A percentile compares a stretch with the other conserved stretches of the same genome.
phyloP scores from a whole-genome alignment of 2,888 invertebrate species.

The Arrhopalites spinosus region DNA sequence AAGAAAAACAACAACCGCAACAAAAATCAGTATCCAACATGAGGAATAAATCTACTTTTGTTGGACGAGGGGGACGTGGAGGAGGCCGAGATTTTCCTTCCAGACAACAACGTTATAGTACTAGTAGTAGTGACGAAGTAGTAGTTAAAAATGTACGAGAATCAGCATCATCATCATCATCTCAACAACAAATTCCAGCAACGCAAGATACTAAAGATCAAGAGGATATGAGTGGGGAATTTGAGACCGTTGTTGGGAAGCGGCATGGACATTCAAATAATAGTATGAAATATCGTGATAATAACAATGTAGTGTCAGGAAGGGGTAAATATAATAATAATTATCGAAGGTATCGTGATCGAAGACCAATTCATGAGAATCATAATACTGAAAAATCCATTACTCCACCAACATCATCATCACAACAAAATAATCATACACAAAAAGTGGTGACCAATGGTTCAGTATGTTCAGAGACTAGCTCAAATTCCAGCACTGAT shows the following conservation, averaged over 20 bases:
- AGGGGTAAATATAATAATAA: neutral
- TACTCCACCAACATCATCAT: conserved; percentile 9
- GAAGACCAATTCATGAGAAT: neutral
- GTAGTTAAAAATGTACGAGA: conserved; percentile 1
- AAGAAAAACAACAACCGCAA: too few species aligned
- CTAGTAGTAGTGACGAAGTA: neutral
- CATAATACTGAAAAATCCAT: conserved; percentile 22
- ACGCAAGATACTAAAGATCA: neutral
- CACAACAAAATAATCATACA: too few species aligned
- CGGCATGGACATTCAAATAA: conserved; percentile 12
- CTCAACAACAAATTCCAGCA: neutral
- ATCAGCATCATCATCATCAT: neutral
- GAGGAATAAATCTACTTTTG: neutral
- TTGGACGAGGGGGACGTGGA: neutral
- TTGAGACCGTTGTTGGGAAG: conserved; percentile 30
- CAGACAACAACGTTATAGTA: neutral
- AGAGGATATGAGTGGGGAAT: conserved; percentile 9
- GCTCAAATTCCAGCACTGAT: conserved; percentile 42
- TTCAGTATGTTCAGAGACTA: conserved; percentile 43
- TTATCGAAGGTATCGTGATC: conserved; percentile 17
- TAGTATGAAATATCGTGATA: conserved; percentile 22
- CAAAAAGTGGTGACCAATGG: conserved; percentile 37
- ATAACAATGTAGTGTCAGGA: neutral
- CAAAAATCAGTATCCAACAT: too few species aligned
- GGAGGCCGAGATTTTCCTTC: neutral